phyloP scores from a whole-genome alignment of 2,113 vertebrate genomes.

The Leptosomus discolor region DNA sequence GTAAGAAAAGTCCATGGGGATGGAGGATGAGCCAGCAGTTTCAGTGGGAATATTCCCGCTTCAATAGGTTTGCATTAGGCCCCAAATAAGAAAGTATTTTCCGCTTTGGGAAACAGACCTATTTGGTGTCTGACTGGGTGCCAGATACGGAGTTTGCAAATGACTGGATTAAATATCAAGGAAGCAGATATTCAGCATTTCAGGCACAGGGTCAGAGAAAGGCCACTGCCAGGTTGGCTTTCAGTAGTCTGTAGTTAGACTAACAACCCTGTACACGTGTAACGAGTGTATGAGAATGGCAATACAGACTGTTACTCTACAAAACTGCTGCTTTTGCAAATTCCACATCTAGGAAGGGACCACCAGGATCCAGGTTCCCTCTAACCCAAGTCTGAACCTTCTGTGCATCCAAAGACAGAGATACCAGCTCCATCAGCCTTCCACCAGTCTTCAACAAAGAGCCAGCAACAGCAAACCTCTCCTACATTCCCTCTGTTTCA shows the following conservation, averaged over 20 bases:
- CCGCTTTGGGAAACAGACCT: neutral
- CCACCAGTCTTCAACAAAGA: neutral
- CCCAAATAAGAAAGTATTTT: neutral
- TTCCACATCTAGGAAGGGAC: neutral
- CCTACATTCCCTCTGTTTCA: neutral
- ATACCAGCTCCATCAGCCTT: neutral
- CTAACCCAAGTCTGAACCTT: neutral
- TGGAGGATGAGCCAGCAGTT: neutral
- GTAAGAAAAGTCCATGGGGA: neutral
- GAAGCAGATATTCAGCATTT: neutral
- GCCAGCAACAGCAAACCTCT: neutral
- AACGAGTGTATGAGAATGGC: accelerated
- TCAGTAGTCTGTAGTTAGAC: neutral
- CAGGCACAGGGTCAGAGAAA: neutral
- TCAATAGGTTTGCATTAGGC: neutral
- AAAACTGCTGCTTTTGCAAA: neutral
- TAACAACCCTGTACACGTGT: neutral
- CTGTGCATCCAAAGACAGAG: neutral
- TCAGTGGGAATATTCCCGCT: neutral
- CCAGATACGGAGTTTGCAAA: neutral
- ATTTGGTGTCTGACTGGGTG: neutral
- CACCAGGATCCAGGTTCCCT: neutral
- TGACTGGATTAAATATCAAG: neutral
- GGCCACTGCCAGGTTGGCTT: neutral
- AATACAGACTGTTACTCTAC: neutral